Evolutionary conservation across 2,888 invertebrate species (phyloP).

Genomic region (Platycnemis pennipes): DNA sequence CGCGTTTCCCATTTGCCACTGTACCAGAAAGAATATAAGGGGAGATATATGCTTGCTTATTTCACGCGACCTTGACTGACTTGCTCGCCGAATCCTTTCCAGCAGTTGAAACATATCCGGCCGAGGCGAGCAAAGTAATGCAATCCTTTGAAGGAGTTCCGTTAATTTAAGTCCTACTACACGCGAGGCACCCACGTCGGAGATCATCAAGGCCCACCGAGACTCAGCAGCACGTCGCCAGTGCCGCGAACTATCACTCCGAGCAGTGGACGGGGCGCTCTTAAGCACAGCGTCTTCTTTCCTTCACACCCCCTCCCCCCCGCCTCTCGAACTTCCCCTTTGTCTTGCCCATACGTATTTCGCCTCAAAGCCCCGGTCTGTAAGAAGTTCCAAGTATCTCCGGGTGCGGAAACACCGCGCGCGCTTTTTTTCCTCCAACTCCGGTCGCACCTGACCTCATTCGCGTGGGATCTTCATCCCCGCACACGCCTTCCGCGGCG

Average conservation of each 20-base stretch:
- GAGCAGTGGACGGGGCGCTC: neutral
- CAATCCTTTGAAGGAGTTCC: neutral
- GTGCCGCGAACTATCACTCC: neutral
- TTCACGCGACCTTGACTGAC: neutral
- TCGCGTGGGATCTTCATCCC: neutral
- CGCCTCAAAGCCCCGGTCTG: neutral
- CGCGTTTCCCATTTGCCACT: too few species aligned
- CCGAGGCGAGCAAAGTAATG: neutral
- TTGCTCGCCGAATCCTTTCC: neutral
- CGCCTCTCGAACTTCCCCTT: neutral
- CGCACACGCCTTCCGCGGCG: neutral
- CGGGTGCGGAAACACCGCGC: neutral
- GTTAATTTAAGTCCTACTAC: neutral
- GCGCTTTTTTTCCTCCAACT: neutral
- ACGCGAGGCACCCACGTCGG: neutral
- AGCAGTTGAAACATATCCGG: neutral
- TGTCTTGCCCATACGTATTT: neutral
- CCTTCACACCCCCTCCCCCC: neutral
- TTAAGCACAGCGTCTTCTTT: neutral
- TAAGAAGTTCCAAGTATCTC: neutral
- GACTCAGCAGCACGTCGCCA: neutral
- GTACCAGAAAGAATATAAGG: too few species aligned
- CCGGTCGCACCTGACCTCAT: conserved; percentile 9
- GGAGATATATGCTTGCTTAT: neutral
- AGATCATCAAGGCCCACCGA: neutral